phyloP scores from a whole-genome alignment of 1,140 invertebrate species.

The Papilio dardanus region DNA sequence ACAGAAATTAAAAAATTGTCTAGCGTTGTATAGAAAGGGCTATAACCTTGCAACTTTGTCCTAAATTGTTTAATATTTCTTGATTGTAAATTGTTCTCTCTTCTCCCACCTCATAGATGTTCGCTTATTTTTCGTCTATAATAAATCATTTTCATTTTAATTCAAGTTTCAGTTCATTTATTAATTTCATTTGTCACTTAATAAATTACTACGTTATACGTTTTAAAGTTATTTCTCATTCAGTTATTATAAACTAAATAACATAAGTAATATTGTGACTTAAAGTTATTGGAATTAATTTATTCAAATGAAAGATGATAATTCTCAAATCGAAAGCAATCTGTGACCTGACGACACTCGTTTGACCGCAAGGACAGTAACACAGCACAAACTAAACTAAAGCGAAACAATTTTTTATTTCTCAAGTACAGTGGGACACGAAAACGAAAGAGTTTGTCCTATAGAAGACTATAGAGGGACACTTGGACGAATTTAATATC shows the following conservation, averaged over 20 bases:
- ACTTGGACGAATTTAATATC: no score
- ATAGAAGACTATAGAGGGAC: no score
- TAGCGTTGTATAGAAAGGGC: no score
- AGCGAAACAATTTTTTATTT: neutral
- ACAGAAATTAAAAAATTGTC: no score
- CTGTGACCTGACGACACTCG: constrained; percentile 31
- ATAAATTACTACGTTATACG: neutral
- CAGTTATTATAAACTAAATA: constrained; percentile 1
- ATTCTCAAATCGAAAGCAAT: constrained; percentile 38
- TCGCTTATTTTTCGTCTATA: neutral
- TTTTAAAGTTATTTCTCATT: neutral
- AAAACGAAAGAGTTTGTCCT: neutral
- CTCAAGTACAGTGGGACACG: neutral
- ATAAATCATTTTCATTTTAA: neutral
- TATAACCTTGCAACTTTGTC: no score
- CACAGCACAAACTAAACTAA: neutral
- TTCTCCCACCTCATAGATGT: neutral
- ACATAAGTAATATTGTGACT: constrained; percentile 10
- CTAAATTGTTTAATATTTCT: neutral
- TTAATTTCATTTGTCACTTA: neutral
- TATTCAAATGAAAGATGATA: neutral
- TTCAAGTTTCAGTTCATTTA: neutral
- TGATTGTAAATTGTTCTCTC: neutral
- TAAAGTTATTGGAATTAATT: constrained; percentile 4
- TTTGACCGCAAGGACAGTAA: constrained; percentile 18